These are phyloP conservation scores for Gambusia holbrooki DNA, from an alignment of 2,113 vertebrate species.

Conservation along the genomic window DNA sequence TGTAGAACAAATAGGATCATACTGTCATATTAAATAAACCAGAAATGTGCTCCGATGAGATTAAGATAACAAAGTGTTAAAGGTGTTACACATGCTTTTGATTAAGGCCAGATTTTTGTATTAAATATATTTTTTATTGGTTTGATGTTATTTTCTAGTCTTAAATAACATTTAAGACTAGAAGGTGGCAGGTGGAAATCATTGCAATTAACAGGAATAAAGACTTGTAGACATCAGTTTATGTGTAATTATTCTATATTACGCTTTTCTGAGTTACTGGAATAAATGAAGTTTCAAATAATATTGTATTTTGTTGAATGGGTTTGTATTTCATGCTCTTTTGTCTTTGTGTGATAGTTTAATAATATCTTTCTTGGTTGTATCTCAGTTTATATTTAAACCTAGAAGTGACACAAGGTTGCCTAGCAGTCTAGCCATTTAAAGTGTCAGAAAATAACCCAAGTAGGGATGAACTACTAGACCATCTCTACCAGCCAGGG, in stretches of 20 bases:
- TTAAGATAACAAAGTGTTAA: neutral
- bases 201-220: neutral
- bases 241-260: neutral
- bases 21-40: neutral
- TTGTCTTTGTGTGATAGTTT: neutral
- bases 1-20: conserved; percentile 27
- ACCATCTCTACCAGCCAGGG: conserved; percentile 2
- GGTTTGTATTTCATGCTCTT: no score
- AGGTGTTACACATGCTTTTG: no score
- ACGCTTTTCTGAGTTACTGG: neutral
- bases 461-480: conserved; percentile 3
- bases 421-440: neutral
- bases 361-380: neutral
- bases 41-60: neutral
- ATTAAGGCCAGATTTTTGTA: no score
- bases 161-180: no score
- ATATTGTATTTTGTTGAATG: neutral
- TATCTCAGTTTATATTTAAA: neutral
- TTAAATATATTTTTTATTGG: neutral
- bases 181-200: neutral
- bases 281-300: neutral
- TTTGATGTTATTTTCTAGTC: neutral
- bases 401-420: neutral
- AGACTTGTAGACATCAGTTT: neutral
- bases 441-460: conserved; percentile 3